Percentiles rank a stretch among this genome's conserved stretches.
Conservation (phyloP, 2,888 invertebrate species). For the Eupsilia transversa region DNA sequence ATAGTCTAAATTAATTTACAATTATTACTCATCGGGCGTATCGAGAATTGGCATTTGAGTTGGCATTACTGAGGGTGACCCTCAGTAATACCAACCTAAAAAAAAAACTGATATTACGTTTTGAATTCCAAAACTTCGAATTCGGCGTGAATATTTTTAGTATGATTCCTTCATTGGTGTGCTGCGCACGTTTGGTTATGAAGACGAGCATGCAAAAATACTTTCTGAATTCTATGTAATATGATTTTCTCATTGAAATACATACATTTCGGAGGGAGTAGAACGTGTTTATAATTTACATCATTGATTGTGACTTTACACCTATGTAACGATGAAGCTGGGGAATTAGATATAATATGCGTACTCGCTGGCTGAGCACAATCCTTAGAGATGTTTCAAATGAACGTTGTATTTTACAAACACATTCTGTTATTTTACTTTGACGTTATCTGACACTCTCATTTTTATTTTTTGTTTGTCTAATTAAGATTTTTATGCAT, state of each 20-base stretch:
- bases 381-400: background rate
- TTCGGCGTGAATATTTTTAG: conserved; percentile 48
- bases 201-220: conserved; percentile 57
- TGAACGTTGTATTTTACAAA: conserved; percentile 12
- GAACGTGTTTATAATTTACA: conserved; percentile 38
- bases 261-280: conserved; percentile 23
- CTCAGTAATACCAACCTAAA: conserved; percentile 18
- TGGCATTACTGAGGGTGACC: too few species aligned
- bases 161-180: conserved; percentile 28
- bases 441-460: background rate
- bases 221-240: conserved; percentile 42
- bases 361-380: background rate
- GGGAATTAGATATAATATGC: background rate
- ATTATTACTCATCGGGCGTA: conserved; percentile 9
- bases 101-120: conserved; percentile 36
- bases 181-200: conserved; percentile 46
- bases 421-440: background rate
- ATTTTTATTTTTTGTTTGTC: too few species aligned
- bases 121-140: conserved; percentile 49
- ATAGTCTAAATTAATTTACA: background rate
- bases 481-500: too few species aligned
- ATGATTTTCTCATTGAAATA: conserved; percentile 53
- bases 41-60: too few species aligned
- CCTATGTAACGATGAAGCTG: background rate
- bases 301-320: conserved; percentile 27